A percentile compares a stretch with the other conserved stretches of the same genome.
These are phyloP conservation scores for Bufotes viridis DNA, from an alignment of 2,797 vertebrate genomes.

Conservation along the genomic window DNA sequence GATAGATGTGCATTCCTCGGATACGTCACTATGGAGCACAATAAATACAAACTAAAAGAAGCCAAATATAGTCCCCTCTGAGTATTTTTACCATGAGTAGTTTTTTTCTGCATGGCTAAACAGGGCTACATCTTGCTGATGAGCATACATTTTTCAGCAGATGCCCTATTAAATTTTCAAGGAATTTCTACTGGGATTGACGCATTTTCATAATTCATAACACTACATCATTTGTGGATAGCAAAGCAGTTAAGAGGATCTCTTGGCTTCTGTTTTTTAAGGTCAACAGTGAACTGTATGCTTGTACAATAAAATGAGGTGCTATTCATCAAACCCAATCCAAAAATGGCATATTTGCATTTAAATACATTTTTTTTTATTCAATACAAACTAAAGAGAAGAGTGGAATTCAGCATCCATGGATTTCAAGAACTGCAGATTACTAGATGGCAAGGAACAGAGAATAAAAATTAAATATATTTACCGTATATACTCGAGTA, in stretches of 20 bases:
- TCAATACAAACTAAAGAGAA: not conserved
- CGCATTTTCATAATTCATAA: constrained; percentile 46
- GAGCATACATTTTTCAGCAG: constrained; percentile 50
- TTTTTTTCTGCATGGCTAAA: constrained; percentile 34
- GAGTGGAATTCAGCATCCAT: not conserved
- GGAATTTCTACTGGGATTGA: constrained; percentile 18
- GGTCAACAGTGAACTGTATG: not conserved
- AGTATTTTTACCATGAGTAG: constrained; percentile 37
- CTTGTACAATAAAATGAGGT: not conserved
- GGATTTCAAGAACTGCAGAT: too few species aligned
- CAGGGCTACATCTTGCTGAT: constrained; percentile 24
- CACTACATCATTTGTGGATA: not conserved
- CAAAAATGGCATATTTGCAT: not conserved
- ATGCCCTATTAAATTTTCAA: constrained; percentile 49
- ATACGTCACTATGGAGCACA: constrained; percentile 34
- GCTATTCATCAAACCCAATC: not conserved
- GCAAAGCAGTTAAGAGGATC: not conserved
- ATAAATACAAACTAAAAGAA: constrained; percentile 28
- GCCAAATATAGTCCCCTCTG: not conserved
- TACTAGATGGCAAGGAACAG: too few species aligned
- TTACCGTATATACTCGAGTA: too few species aligned
- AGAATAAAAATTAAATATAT: too few species aligned
- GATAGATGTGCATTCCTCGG: constrained; percentile 6
- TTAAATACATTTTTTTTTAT: not conserved
- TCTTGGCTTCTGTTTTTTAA: not conserved